Evolutionary conservation across 1,140 invertebrate genomes (phyloP).

Genomic region (Micrasema minimum): DNA sequence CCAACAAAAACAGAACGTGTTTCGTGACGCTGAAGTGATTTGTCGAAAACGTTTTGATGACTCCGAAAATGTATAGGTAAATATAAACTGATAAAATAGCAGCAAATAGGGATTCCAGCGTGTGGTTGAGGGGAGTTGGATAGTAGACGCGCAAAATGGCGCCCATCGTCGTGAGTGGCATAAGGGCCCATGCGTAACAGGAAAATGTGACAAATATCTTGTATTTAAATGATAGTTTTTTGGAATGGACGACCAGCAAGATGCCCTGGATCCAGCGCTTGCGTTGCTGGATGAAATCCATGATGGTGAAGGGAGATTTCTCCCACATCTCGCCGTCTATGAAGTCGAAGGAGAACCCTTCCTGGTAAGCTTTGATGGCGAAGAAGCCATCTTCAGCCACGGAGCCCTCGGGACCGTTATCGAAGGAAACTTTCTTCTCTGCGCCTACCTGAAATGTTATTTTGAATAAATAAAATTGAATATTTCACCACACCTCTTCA

Average conservation of each 20-base stretch:
- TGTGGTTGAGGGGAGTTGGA: conserved; percentile 85
- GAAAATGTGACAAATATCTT: conserved; percentile 89
- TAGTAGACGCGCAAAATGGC: conserved; percentile 83
- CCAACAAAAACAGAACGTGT: conserved; percentile 82
- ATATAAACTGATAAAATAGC: conserved; percentile 92
- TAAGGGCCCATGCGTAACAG: conserved; percentile 94
- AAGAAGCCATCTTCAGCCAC: conserved; percentile 97
- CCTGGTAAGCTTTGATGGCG: conserved; percentile 88
- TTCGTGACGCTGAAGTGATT: conserved; percentile 83
- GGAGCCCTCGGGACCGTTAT: conserved; percentile 94
- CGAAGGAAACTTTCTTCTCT: conserved; percentile 90
- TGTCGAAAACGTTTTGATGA: conserved; percentile 92
- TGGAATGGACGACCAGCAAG: conserved; percentile 90
- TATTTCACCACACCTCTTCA: no score
- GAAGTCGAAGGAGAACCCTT: conserved; percentile 90
- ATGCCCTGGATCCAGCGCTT: conserved; percentile 98
- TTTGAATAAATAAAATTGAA: no score
- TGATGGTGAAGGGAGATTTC: conserved; percentile 93
- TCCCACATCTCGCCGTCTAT: conserved; percentile 99
- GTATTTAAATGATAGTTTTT: conserved; percentile 82
- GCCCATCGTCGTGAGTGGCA: conserved; percentile 92
- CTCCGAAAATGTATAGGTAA: conserved; percentile 96
- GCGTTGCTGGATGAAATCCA: conserved; percentile 94
- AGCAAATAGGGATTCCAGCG: conserved; percentile 85
- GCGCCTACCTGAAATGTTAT: conserved; percentile 78